Conservation (phyloP, 2,888 invertebrate genomes). For the Apodemia duryi region DNA sequence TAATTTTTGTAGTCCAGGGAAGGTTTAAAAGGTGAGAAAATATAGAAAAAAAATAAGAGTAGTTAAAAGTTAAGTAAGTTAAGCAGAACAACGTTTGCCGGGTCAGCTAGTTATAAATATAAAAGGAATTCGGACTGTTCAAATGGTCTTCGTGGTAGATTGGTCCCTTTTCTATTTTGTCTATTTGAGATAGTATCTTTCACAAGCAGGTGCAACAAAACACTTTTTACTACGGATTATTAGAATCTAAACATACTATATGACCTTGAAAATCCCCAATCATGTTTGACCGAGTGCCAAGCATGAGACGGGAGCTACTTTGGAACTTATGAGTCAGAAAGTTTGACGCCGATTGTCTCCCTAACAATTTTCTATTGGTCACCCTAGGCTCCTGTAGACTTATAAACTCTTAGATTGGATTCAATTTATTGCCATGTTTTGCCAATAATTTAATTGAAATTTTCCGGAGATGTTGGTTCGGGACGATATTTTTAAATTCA, state of each 20-base stretch:
- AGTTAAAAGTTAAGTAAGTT: no score
- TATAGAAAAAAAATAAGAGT: no score
- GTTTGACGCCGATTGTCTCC: conserved; percentile 27
- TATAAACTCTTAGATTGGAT: conserved; percentile 5
- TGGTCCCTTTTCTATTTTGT: no score
- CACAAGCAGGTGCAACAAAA: no score
- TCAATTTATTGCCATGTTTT: background rate
- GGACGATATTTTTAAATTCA: background rate
- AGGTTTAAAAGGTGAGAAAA: no score
- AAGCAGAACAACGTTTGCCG: no score
- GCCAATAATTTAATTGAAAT: conserved; percentile 12
- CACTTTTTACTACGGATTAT: no score
- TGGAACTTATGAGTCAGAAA: conserved; percentile 41
- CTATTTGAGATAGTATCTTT: no score
- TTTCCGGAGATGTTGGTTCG: background rate
- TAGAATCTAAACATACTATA: background rate
- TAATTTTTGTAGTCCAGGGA: no score
- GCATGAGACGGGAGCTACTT: conserved; percentile 44
- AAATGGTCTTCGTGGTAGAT: no score
- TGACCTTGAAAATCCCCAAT: conserved; percentile 46
- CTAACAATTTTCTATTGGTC: background rate
- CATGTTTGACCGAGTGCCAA: conserved; percentile 55
- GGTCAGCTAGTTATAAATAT: no score
- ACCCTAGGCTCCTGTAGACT: background rate
- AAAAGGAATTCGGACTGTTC: no score